phyloP scores from a whole-genome alignment of 2,888 invertebrate genomes.

The Hemithea aestivaria region DNA sequence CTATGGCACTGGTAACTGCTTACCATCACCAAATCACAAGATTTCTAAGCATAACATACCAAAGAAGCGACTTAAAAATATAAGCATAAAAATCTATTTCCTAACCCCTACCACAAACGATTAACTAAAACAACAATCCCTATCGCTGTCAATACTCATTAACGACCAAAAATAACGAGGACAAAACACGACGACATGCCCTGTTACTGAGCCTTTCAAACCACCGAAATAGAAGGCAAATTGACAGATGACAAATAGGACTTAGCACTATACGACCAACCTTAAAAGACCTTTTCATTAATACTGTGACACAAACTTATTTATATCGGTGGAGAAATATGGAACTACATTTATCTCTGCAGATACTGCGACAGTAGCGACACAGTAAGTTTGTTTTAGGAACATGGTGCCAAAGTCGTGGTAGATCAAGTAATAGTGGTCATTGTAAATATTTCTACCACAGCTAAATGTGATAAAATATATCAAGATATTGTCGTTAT shows the following conservation, averaged over 20 bases:
- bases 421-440: constrained; percentile 44
- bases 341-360: too few species aligned
- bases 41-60: too few species aligned
- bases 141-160: constrained; percentile 68
- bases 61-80: not conserved
- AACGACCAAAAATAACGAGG: constrained; percentile 72
- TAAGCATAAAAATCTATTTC: constrained; percentile 6
- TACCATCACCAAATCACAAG: too few species aligned
- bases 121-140: constrained; percentile 23
- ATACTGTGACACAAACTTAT: too few species aligned
- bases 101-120: constrained; percentile 29
- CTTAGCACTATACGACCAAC: constrained; percentile 61
- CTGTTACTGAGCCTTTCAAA: constrained; percentile 61
- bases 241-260: constrained; percentile 78
- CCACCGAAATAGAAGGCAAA: constrained; percentile 73
- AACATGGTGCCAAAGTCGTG: constrained; percentile 25
- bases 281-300: constrained; percentile 34
- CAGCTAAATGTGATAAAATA: constrained; percentile 74
- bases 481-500: constrained; percentile 76
- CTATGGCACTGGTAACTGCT: too few species aligned
- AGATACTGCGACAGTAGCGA: too few species aligned
- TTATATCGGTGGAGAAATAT: too few species aligned
- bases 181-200: constrained; percentile 63
- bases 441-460: constrained; percentile 67
- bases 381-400: too few species aligned